Base-by-base conservation (phyloP, 2,888 invertebrate species). In the Lasioglossum vierecki region DNA sequence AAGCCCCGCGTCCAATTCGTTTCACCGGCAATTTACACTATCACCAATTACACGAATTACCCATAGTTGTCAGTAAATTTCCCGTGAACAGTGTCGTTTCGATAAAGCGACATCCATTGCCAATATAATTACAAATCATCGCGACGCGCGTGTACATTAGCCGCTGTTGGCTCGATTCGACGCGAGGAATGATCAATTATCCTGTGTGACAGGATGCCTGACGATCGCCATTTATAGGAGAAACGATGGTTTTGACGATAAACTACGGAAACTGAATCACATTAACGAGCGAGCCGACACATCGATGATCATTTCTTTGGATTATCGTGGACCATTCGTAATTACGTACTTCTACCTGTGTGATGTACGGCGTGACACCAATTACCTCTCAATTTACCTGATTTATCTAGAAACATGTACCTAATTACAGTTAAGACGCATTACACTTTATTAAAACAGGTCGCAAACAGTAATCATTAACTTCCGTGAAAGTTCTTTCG, bases 111-210 rank as follows among this genome's bases (percentile, higher is more conserved):
- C 80, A 41, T 39, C 78, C 71, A 85, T 72, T 60, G 63, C 75
- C 73, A 80, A 80, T 68, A 73, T 86, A 87, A 87, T 87, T 83
- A 79, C 83, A 60, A 83, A 76, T 85, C 80, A 72, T 80, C 82
- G 60, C 26, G 68, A 49, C 49, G 35, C 13, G 49, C 57, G 63
- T 79, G 80, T 70, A 80, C 76, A 86, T 86, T 83, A 83, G 72
- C 78, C 35, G 76, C 53, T 35, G 68, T 15, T 74, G 71, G 68
- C 57, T 81, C 72, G 30, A 71, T 83, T 83, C 86, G 80, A 80
- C 77, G 66, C 46, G 77, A 83, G 82, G 30, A 86, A 84, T 82
- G 82, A 87, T 86, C 87, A 84, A 87, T 87, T 87, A 87, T 78
- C 76, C 44, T 26, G 4, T n/a, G 53, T 78, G 83, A 82, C 82